These are phyloP conservation scores for Hydractinia symbiolongicarpus DNA, from an alignment of 30 jellyfish, hydroid and myxozoan species.

Conservation along the genomic window DNA sequence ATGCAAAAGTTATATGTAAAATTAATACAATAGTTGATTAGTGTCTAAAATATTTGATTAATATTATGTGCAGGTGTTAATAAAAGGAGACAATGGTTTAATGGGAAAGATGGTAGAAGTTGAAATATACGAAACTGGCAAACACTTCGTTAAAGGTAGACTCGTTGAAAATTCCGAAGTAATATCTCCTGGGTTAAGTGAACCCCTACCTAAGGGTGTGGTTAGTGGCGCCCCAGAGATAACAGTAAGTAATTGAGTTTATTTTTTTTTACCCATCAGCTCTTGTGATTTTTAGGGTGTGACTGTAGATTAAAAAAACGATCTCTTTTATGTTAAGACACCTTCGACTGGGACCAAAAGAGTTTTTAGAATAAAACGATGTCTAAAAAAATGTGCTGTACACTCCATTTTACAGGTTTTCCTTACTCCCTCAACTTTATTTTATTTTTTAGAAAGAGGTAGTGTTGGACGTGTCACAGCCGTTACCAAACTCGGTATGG, in stretches of 20 bases:
- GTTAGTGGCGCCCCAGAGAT: constrained; percentile 61
- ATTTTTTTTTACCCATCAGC: background rate
- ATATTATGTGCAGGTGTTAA: constrained; percentile 48
- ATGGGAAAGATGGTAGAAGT: constrained; percentile 95
- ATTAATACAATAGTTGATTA: too few species aligned
- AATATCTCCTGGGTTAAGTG: constrained; percentile 59
- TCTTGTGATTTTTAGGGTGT: background rate
- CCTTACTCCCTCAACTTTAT: too few species aligned
- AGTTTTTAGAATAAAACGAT: too few species aligned
- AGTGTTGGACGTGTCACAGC: background rate
- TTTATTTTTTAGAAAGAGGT: too few species aligned
- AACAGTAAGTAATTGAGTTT: background rate
- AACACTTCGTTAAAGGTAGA: constrained; percentile 73
- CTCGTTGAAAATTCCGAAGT: constrained; percentile 36
- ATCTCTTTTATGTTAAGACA: background rate
- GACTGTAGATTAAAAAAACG: background rate
- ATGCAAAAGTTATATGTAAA: too few species aligned
- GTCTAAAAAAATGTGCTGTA: too few species aligned
- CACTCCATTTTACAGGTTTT: too few species aligned
- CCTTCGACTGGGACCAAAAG: too few species aligned
- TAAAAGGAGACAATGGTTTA: constrained; percentile 52
- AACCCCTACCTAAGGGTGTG: constrained; percentile 64
- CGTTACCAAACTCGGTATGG: constrained; percentile 26
- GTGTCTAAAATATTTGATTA: too few species aligned
- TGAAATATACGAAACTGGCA: constrained; percentile 87